These are phyloP conservation scores for Lasioglossum albipes DNA, from an alignment of 1,140 invertebrate species.

Conservation along the genomic window DNA sequence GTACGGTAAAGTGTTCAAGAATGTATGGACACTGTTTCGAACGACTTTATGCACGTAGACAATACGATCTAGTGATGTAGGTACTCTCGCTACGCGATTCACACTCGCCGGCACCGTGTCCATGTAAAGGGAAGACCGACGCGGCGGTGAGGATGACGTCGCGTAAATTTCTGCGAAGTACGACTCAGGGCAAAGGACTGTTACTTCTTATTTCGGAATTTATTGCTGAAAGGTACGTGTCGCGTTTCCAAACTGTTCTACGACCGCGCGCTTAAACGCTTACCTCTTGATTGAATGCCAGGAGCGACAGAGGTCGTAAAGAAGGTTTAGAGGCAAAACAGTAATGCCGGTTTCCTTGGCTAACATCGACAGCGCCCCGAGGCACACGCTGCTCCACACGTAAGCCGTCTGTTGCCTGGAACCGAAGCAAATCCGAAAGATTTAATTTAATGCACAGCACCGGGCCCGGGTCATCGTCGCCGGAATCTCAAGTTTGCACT, in stretches of 20 bases:
- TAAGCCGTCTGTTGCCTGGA: conserved; percentile 76
- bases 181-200: neutral
- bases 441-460: conserved; percentile 23
- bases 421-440: conserved; percentile 54
- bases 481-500: neutral
- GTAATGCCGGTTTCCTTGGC: conserved; percentile 96
- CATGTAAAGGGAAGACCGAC: conserved; percentile 10
- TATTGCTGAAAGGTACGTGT: conserved; percentile 21
- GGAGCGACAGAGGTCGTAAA: conserved; percentile 86
- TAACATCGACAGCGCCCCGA: conserved; percentile 91
- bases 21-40: no score
- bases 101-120: no score
- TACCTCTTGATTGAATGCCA: conserved; percentile 87
- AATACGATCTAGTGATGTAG: no score
- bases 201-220: conserved; percentile 39
- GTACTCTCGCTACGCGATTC: no score
- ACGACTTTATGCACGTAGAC: no score
- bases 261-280: conserved; percentile 59
- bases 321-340: conserved; percentile 87
- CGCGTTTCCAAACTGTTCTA: conserved; percentile 30
- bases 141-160: neutral
- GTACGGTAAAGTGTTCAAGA: no score
- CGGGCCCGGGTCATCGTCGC: neutral
- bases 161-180: conserved; percentile 16
- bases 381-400: conserved; percentile 84